Percentiles rank a stretch among this genome's conserved stretches.
These are phyloP conservation scores for Auanema freiburgensis DNA, from an alignment of 2,888 invertebrate species.

Conservation along the genomic window DNA sequence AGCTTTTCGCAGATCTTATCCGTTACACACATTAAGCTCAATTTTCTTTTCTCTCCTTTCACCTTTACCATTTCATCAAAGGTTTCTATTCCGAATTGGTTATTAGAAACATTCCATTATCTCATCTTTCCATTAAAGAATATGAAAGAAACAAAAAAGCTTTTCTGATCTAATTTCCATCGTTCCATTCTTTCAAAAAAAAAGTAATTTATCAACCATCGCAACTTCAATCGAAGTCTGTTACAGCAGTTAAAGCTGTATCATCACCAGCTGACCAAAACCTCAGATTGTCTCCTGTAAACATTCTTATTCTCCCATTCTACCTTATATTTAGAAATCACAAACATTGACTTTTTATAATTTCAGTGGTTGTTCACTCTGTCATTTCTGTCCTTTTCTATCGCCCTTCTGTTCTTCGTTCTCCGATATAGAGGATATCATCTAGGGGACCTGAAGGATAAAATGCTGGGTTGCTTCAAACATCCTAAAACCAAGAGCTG, in stretches of 20 bases:
- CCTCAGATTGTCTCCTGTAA: background rate
- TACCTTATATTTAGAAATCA: background rate
- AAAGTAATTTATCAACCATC: too few relatives aligned
- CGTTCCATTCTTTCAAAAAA: too few relatives aligned
- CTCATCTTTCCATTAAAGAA: too few relatives aligned
- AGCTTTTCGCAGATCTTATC: too few relatives aligned
- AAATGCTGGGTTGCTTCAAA: slow-evolving; percentile 35
- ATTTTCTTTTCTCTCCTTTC: too few relatives aligned
- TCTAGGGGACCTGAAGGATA: slow-evolving; percentile 5
- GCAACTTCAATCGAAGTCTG: too few relatives aligned
- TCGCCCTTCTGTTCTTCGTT: slow-evolving; percentile 15
- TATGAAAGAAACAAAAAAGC: too few relatives aligned
- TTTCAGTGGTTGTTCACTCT: slow-evolving; percentile 20
- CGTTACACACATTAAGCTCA: too few relatives aligned
- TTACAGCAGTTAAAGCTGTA: background rate
- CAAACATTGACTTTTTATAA: slow-evolving; percentile 2
- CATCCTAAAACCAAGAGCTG: background rate
- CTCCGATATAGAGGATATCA: slow-evolving; percentile 16
- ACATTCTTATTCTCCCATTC: background rate
- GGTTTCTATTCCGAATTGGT: too few relatives aligned
- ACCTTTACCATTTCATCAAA: too few relatives aligned
- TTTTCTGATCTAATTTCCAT: too few relatives aligned
- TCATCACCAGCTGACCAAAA: slow-evolving; percentile 1
- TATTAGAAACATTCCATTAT: too few relatives aligned
- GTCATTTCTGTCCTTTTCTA: slow-evolving; percentile 9